Percentiles rank a stretch among this genome's conserved stretches.
Evolutionary conservation across 2,888 invertebrate species (phyloP).

Genomic region (Adelphocoris suturalis): DNA sequence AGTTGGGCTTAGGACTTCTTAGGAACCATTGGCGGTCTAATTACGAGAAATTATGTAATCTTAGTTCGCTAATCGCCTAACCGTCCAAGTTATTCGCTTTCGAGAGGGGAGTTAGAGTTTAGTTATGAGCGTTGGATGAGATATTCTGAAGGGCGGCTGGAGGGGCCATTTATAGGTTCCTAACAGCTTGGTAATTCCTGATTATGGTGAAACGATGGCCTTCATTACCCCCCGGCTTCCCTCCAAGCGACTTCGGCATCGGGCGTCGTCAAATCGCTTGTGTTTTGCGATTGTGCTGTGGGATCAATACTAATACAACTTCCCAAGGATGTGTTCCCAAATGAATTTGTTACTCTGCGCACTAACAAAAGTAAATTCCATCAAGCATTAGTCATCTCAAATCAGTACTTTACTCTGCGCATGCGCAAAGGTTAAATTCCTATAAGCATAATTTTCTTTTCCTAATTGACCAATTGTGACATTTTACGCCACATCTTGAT

Average conservation of each 20-base stretch:
- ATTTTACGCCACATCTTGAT: no score
- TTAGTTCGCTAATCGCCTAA: constrained; percentile 47
- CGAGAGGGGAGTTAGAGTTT: constrained; percentile 15
- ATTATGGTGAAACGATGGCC: constrained; percentile 19
- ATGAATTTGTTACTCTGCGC: no score
- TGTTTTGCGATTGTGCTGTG: constrained; percentile 20
- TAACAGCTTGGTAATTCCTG: constrained; percentile 36
- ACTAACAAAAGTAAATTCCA: no score
- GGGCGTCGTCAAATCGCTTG: background rate
- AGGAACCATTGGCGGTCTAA: constrained; percentile 26
- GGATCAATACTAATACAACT: constrained; percentile 36
- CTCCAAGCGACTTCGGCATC: background rate
- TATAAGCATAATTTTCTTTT: no score
- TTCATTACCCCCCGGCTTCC: constrained; percentile 1
- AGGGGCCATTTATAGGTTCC: constrained; percentile 35
- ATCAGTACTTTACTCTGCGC: no score
- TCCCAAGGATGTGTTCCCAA: background rate
- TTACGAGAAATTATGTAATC: constrained; percentile 43
- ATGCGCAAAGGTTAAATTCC: no score
- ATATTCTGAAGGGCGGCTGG: constrained; percentile 13
- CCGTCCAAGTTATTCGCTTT: constrained; percentile 31
- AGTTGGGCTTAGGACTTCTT: background rate
- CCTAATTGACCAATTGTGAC: no score
- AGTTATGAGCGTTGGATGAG: constrained; percentile 29
- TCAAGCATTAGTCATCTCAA: no score